Percentiles rank a stretch among this genome's conserved stretches.
Evolutionary conservation across 2,797 vertebrate genomes (phyloP).

Genomic region (Denticeps clupeoides): DNA sequence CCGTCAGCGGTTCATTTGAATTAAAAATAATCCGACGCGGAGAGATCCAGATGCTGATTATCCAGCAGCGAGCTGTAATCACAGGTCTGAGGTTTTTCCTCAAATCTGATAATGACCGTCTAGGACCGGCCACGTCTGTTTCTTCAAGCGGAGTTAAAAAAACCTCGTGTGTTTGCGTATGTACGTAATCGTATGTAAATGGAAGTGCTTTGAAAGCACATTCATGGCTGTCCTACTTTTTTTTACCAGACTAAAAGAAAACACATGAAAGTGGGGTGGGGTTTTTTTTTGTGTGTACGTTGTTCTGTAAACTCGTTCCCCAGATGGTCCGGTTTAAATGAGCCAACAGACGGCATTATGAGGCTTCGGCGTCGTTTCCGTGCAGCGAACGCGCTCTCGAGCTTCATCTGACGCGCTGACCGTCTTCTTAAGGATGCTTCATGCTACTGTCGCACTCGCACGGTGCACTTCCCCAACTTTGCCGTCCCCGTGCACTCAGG

Average conservation of each 20-base stretch:
- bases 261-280: background rate
- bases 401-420: no score
- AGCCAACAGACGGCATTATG: no score
- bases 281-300: no score
- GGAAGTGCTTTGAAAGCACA: background rate
- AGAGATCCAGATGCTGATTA: conserved; percentile 43
- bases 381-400: no score
- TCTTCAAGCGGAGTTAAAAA: background rate
- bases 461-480: no score
- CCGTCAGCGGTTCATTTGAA: conserved; percentile 46
- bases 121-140: conserved; percentile 36
- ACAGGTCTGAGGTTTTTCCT: conserved; percentile 47
- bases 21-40: conserved; percentile 44
- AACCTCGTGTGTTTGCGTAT: background rate
- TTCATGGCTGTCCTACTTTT: background rate
- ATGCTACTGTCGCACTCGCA: no score
- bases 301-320: no score
- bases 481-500: no score
- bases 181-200: background rate
- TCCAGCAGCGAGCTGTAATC: conserved; percentile 47
- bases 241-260: background rate
- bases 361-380: no score
- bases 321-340: no score
- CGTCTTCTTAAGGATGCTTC: no score
- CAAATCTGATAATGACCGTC: conserved; percentile 52